Base-by-base conservation (phyloP, 1,140 invertebrate genomes). In the Limonius californicus region DNA sequence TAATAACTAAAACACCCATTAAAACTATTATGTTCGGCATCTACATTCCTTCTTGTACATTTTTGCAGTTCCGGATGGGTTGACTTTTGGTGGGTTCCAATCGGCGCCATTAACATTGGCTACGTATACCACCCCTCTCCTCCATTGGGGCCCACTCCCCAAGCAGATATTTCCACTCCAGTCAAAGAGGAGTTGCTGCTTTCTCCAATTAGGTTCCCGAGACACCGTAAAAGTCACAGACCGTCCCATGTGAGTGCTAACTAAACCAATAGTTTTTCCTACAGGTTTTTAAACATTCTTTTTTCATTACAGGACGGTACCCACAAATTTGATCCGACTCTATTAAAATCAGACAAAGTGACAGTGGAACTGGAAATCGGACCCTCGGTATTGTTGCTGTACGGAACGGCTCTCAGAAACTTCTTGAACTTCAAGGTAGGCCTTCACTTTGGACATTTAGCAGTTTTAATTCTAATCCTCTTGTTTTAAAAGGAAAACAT, bases 1-100 rank as follows among this genome's bases (percentile, higher is more conserved):
- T n/a, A n/a, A n/a, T n/a, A n/a, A n/a, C n/a, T n/a, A n/a, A n/a
- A n/a, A n/a, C n/a, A n/a, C n/a, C n/a, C n/a, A n/a, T n/a, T n/a
- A n/a, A n/a, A n/a, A n/a, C n/a, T n/a, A n/a, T n/a, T n/a, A n/a
- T n/a, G n/a, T n/a, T n/a, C n/a, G n/a, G n/a, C n/a, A n/a, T n/a
- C n/a, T n/a, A n/a, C n/a, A n/a, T n/a, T n/a, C n/a, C n/a, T n/a
- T n/a, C n/a, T n/a, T n/a, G n/a, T n/a, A n/a, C n/a, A n/a, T n/a
- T n/a, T 27, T 27, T 27, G 18, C 60, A 87, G 84, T 72, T 81
- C 84, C 68, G 93, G 94, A 1, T 98, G 96, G 96, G 85, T 97
- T 1, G 94, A 97, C 72, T 97, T 95, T 74, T 97, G 94, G 94
- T 90, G 89, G 11, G 94, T 97, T 2, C 93, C 94, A 0, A 96